Evolutionary conservation across 2,113 vertebrate species (phyloP), one percentile per base, ranked within the genome.

Genomic region (Neoarius graeffei): DNA sequence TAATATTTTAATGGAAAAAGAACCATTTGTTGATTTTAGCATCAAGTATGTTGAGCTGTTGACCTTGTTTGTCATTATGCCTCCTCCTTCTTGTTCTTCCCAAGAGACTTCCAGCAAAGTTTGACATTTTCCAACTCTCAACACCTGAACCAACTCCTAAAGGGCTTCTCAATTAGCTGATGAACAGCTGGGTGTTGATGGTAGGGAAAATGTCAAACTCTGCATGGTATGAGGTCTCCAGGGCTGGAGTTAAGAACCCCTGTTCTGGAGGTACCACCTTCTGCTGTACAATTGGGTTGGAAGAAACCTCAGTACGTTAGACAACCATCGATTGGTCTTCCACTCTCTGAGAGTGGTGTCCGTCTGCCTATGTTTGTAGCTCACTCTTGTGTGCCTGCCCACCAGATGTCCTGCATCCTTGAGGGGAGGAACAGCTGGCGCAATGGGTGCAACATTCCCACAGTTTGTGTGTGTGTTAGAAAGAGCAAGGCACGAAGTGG

Each of bases 401-500:
- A 86, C 42, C 87, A 89, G 88, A 89, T 91, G 91, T 89, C 85
- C 71, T 57, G 69, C 85, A 83, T 89, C 85, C 59, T 83, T 69
- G 48, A 81, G 57, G 48, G 8, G 8, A 57, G 81, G 20, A 88
- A 57, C 86, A 91, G 81, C 84, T 86, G 88, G 74, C 62, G 85
- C 60, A 84, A 81, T 81, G 73, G 76, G 73, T 17, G 8, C 50
- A 83, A 60, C 85, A 88, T 89, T 89, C 89, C 87, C 87, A 85
- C 87, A 66, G 69, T 73, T n/a, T n/a, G 79, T 66, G 57, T 50
- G 80, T 59, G 64, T 66, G 23, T 52, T 1, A 56, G 57, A 67
- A 15, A 88, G 27, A 88, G 50, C 10, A 64, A 76, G 81, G 42
- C 54, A 67, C 59, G 57, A 80, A 84, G 27, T 69, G 82, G 73